A percentile compares a stretch with the other conserved stretches of the same genome.
Evolutionary conservation across 2,888 invertebrate species (phyloP).

Genomic region (Schizotus pectinicornis): DNA sequence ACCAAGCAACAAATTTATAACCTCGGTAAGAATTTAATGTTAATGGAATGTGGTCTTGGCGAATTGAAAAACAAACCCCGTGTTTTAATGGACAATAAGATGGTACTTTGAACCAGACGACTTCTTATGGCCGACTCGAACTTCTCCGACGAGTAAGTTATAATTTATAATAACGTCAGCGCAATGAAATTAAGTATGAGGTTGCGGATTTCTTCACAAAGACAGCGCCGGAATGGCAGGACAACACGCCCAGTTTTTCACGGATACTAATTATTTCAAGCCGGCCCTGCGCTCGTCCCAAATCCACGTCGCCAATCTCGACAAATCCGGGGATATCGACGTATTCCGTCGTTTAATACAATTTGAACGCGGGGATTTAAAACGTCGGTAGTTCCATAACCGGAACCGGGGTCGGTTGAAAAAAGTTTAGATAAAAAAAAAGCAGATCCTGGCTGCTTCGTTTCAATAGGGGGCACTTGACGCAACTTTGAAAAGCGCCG

Average conservation of each 20-base stretch:
- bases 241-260: slow-evolving; percentile 11
- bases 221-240: slow-evolving; percentile 25
- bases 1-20: slow-evolving; percentile 52
- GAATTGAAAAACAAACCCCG: slow-evolving; percentile 55
- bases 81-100: slow-evolving; percentile 57
- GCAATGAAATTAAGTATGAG: slow-evolving; percentile 53
- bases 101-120: slow-evolving; percentile 55
- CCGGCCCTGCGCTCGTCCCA: slow-evolving; percentile 14
- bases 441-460: neutral
- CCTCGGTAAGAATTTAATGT: slow-evolving; percentile 54
- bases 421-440: slow-evolving; percentile 3
- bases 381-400: slow-evolving; percentile 1
- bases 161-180: slow-evolving; percentile 56
- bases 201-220: slow-evolving; percentile 43
- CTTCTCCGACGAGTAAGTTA: slow-evolving; percentile 52
- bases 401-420: neutral
- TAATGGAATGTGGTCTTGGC: slow-evolving; percentile 53
- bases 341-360: slow-evolving; percentile 16
- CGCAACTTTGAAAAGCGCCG: slow-evolving; percentile 21
- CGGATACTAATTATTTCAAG: slow-evolving; percentile 12
- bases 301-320: slow-evolving; percentile 16
- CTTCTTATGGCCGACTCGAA: slow-evolving; percentile 48
- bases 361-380: slow-evolving; percentile 17
- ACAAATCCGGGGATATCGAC: too few species aligned
- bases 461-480: neutral